Evolutionary conservation across 1,140 invertebrate genomes (phyloP).

Genomic region (Microplitis mediator): DNA sequence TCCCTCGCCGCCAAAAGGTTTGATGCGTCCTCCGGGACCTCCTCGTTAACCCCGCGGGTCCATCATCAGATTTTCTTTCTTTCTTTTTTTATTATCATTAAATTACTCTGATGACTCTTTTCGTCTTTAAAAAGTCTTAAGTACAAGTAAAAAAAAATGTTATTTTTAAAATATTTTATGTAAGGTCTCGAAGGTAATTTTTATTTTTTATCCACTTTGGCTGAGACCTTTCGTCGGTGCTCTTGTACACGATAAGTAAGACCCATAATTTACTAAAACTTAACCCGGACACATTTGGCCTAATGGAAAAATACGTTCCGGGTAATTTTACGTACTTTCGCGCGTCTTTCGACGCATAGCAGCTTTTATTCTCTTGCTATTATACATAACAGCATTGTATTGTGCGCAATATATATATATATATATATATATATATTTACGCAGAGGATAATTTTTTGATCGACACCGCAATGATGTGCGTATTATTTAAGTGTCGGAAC

Average conservation of each 20-base stretch:
- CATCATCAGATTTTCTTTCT: slow-evolving; percentile 22
- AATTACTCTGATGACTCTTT: slow-evolving; percentile 18
- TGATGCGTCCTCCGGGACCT: slow-evolving; percentile 23
- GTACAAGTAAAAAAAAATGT: too few species aligned
- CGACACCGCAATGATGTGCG: slow-evolving; percentile 2
- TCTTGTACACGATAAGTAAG: slow-evolving; percentile 43
- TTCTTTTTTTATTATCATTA: slow-evolving; percentile 15
- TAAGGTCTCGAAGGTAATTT: background rate
- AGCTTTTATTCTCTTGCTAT: background rate
- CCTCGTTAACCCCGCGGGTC: slow-evolving; percentile 27
- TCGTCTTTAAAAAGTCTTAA: background rate
- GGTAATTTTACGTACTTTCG: slow-evolving; percentile 50
- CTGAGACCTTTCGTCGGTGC: slow-evolving; percentile 35
- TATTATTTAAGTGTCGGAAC: background rate
- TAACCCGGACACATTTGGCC: slow-evolving; percentile 39
- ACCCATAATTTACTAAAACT: slow-evolving; percentile 53
- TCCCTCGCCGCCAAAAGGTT: slow-evolving; percentile 5
- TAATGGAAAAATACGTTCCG: slow-evolving; percentile 55
- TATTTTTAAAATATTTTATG: too few species aligned
- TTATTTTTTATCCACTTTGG: slow-evolving; percentile 19
- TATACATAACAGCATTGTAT: background rate
- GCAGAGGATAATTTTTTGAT: too few species aligned
- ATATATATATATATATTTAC: too few species aligned
- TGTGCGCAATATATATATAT: too few species aligned
- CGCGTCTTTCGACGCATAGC: slow-evolving; percentile 1